These are phyloP conservation scores for Zaprionus tsacasi DNA, from an alignment of 1,140 invertebrate species.

Conservation along the genomic window DNA sequence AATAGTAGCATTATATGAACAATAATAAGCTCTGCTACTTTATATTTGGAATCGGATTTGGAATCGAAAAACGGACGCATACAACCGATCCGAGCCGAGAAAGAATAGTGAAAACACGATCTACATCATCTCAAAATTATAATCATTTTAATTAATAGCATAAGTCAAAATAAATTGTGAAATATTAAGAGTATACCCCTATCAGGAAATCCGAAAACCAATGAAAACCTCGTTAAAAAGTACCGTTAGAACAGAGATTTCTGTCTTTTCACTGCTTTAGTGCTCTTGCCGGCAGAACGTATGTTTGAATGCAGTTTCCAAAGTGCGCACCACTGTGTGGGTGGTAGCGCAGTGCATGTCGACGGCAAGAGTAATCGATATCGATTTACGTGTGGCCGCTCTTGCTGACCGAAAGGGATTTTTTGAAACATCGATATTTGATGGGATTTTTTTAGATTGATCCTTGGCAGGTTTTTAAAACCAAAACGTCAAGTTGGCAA, in stretches of 20 bases:
- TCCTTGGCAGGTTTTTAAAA: not conserved
- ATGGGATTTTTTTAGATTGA: not conserved
- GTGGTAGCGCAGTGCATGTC: not conserved
- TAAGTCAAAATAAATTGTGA: constrained; percentile 80
- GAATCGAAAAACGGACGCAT: not conserved
- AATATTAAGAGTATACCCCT: constrained; percentile 70
- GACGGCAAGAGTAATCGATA: not conserved
- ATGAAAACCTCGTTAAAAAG: constrained; percentile 38
- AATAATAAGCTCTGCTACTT: constrained; percentile 13
- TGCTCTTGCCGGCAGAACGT: not conserved
- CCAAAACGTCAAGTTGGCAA: not conserved
- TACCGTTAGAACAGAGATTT: constrained; percentile 20
- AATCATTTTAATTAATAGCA: constrained; percentile 77
- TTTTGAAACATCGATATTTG: not conserved
- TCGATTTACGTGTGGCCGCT: not conserved
- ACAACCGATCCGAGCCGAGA: constrained; percentile 12
- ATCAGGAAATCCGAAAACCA: constrained; percentile 21
- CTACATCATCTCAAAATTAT: constrained; percentile 76
- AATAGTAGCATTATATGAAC: not conserved
- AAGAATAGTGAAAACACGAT: not conserved
- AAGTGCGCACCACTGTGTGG: not conserved
- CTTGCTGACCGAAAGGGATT: not conserved
- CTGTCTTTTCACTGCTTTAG: constrained; percentile 16
- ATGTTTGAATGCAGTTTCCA: not conserved
- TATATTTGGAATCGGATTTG: constrained; percentile 9